Evolutionary conservation across 53 echinoderm and acorn worm genomes (phyloP), one percentile per base, ranked within the genome.

Genomic region (Echinometra lucunter): DNA sequence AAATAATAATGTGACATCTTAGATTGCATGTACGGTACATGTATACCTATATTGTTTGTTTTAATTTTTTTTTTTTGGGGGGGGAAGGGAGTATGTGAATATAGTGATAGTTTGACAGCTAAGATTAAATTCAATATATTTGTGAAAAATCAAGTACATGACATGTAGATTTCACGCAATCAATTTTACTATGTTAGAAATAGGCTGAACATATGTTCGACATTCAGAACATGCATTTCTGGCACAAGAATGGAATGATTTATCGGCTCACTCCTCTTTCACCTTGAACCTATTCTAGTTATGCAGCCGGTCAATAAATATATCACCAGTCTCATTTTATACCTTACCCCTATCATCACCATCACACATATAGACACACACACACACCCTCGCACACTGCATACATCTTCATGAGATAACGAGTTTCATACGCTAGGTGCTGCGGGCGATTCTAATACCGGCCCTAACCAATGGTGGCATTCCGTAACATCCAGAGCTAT

Each of bases 401-500:
- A 42, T 78, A 19, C 42, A 78, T 78, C 75, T 75, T 11, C 13
- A 38, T 4, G 40, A 78, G 78, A 42, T 78, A 21, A 78, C 40
- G 19, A 78, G 3, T 78, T 78, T 78, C 38, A 40, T 78, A 38
- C 40, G 40, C 3, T 47, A 85, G 85, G 85, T 85, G 85, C 28
- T 85, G 27, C 2, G 16, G 85, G 49, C 56, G 7, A 9, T 56
- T n/a, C n/a, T n/a, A 42, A 81, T 23, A 21, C 44, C 6, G 81
- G 23, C 40, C 44, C 81, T 44, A 81, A 81, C 44, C 30, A 49
- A 49, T 85, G 49, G 47, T 40, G 49, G 47, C 85, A 85, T 85
- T 85, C 85, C 28, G 37, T 45, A 85, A 85, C 85, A 85, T 85
- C 49, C n/a, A n/a, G 85, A 45, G 85, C 28, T 30, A 85, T 85